Percentiles rank a stretch among this genome's conserved stretches.
phyloP scores from a whole-genome alignment of 2,797 vertebrate genomes.

The Tinamus major region DNA sequence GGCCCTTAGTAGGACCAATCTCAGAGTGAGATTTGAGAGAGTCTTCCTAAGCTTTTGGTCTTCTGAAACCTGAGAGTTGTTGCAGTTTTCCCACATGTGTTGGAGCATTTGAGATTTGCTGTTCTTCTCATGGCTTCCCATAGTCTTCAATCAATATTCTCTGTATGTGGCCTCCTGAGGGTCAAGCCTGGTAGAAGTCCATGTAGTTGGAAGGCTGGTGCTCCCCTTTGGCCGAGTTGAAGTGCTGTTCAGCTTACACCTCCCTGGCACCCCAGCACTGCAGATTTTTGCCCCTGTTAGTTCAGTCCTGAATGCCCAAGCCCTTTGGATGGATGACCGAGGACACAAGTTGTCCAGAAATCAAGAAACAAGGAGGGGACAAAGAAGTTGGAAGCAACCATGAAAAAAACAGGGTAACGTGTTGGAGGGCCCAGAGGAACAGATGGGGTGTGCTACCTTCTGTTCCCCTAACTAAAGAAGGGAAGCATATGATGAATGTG shows the following conservation, averaged over 20 bases:
- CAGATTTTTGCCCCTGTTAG: background rate
- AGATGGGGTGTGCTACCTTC: background rate
- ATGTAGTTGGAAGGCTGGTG: background rate
- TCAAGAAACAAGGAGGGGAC: background rate
- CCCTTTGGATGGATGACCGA: background rate
- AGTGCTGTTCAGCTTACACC: background rate
- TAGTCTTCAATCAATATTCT: background rate
- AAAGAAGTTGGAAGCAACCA: background rate
- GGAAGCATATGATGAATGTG: background rate
- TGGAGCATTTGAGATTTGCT: background rate
- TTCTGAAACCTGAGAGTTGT: background rate
- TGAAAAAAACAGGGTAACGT: background rate
- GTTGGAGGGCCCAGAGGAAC: background rate
- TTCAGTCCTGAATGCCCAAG: background rate
- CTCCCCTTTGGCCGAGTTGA: background rate
- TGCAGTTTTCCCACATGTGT: background rate
- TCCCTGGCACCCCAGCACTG: background rate
- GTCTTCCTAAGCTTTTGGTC: background rate
- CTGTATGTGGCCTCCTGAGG: background rate
- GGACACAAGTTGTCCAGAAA: background rate
- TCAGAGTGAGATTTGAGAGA: background rate
- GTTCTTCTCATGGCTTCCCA: background rate
- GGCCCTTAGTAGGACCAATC: background rate
- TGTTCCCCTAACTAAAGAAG: background rate
- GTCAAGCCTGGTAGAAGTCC: background rate